Conservation (phyloP, 2,797 vertebrate species). For the Acanthurus lineatus region DNA sequence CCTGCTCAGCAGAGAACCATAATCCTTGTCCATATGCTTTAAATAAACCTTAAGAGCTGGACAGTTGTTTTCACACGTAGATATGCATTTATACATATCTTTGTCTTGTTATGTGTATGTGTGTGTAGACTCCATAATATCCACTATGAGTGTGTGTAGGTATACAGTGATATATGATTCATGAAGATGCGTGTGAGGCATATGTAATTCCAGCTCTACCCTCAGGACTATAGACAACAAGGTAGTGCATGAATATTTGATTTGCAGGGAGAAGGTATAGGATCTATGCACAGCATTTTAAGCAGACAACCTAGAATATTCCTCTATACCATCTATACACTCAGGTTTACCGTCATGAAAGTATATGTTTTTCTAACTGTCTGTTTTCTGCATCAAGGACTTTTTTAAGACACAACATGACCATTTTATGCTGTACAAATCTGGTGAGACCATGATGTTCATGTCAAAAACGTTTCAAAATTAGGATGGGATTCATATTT, state of each 20-base stretch:
- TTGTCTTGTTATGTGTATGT: conserved; percentile 44
- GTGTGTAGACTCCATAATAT: conserved; percentile 71
- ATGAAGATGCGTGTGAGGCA: conserved; percentile 86
- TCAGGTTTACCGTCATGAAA: conserved; percentile 61
- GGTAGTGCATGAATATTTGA: conserved; percentile 90
- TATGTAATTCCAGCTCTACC: conserved; percentile 86
- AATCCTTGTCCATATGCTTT: conserved; percentile 67
- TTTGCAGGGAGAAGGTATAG: conserved; percentile 86
- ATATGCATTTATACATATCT: conserved; percentile 71
- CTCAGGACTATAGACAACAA: conserved; percentile 89
- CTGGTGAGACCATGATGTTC: not conserved
- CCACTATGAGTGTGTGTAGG: conserved; percentile 77
- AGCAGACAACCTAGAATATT: conserved; percentile 75
- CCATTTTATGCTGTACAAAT: conserved; percentile 6
- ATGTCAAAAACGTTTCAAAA: conserved; percentile 4
- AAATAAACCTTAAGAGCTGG: conserved; percentile 74
- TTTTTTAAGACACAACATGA: conserved; percentile 31
- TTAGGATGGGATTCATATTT: not conserved
- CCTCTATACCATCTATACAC: conserved; percentile 64
- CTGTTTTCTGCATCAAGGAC: conserved; percentile 22
- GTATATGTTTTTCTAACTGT: conserved; percentile 66
- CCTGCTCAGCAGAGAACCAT: conserved; percentile 61
- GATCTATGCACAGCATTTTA: conserved; percentile 87
- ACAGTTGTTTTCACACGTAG: conserved; percentile 78
- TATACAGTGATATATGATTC: conserved; percentile 88